Percentiles rank a stretch among this genome's conserved stretches.
These are phyloP conservation scores for Bemisia tabaci DNA, from an alignment of 1,140 invertebrate species.

Conservation along the genomic window DNA sequence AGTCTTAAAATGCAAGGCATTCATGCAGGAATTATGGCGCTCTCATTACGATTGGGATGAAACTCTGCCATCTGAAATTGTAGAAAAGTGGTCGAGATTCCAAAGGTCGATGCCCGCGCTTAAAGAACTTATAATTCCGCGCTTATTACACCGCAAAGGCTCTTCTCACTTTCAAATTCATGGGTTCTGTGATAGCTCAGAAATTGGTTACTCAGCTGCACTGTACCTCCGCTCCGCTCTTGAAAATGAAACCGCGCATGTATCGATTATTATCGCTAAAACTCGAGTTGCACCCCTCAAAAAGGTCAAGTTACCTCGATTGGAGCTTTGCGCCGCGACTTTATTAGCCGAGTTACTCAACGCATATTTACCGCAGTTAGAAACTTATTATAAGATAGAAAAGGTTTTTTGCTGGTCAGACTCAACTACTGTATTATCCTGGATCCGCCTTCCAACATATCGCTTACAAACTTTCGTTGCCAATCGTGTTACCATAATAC, in stretches of 20 bases:
- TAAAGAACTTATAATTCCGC: too few relatives aligned
- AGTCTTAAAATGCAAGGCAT: too few relatives aligned
- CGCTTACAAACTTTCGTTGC: slow-evolving; percentile 29
- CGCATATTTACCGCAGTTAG: slow-evolving; percentile 24
- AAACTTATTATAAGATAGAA: neutral
- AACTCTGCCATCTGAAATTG: too few relatives aligned
- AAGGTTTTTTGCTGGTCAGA: slow-evolving; percentile 22
- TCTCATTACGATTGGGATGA: too few relatives aligned
- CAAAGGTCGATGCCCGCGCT: too few relatives aligned
- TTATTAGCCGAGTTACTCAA: too few relatives aligned
- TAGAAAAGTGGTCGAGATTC: too few relatives aligned
- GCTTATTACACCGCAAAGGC: too few relatives aligned
- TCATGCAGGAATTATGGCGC: too few relatives aligned
- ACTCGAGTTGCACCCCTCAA: slow-evolving; percentile 30
- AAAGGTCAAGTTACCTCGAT: too few relatives aligned
- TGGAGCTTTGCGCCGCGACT: too few relatives aligned
- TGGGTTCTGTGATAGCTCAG: slow-evolving; percentile 26
- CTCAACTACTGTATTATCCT: slow-evolving; percentile 27
- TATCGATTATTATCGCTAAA: slow-evolving; percentile 29
- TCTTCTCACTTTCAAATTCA: slow-evolving; percentile 21
- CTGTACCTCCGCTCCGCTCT: slow-evolving; percentile 16
- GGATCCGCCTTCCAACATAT: slow-evolving; percentile 24
- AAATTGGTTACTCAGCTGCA: slow-evolving; percentile 22
- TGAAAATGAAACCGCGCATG: neutral
- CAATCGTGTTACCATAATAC: slow-evolving; percentile 29